Evolutionary conservation across 2,797 vertebrate species (phyloP), one percentile per base, ranked within the genome.

Genomic region (Choloepus didactylus): DNA sequence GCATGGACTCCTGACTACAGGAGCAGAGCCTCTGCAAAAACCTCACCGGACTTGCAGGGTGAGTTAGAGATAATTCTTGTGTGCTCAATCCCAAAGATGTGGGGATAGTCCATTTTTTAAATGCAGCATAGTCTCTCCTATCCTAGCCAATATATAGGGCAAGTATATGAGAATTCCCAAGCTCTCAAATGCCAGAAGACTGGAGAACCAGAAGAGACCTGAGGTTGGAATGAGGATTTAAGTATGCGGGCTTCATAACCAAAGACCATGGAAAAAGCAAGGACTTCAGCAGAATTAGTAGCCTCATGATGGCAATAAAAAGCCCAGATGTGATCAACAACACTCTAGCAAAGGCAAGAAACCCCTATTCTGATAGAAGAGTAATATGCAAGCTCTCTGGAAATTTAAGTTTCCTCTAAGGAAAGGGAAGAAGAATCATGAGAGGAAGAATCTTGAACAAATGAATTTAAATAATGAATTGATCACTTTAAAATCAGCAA

Each of bases 321-420:
- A 46, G 29, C 9, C 16, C 16, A 9, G 19, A 51, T 67, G 12
- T 60, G 49, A 64, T 2, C 3, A 51, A 44, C 25, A 69, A 44
- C 16, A 19, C 31, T 12, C 3, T 3, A 27, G 29, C 54, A 18
- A 79, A 84, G 35, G 19, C 72, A 35, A 80, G n/a, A 73, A 70
- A 41, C 54, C 21, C 54, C 69, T 69, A 6, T 46, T 89, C 46
- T 90, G 46, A 11, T 25, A 41, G 9, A 19, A 59, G 76, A 77
- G 35, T 29, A 64, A 49, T 15, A 62, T 70, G 25, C 46, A 62
- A 64, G 31, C 69, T 81, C 73, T 89, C 64, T 89, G 60, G 12
- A 95, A 84, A 92, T 85, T 51, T 81, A 69, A 44, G 10, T 88
- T 93, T 54, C 18, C 56, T 59, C 77, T 76, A 81, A 85, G 88